Evolutionary conservation across 2,113 vertebrate species (phyloP).

Genomic region (Calypte anna): DNA sequence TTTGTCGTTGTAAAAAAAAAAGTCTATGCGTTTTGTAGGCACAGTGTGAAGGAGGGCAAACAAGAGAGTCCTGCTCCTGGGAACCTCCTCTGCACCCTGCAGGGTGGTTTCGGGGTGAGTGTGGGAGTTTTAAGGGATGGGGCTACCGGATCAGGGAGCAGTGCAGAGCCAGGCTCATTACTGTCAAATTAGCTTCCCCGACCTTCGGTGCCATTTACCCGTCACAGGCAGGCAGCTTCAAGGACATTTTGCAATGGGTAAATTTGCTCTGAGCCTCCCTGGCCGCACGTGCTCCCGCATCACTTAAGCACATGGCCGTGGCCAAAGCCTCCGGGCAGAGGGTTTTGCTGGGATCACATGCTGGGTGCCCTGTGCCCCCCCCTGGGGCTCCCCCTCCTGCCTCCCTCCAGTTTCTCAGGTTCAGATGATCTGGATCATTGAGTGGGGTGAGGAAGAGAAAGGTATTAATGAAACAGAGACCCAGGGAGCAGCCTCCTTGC

Average conservation of each 20-base stretch:
- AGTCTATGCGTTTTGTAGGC: background rate
- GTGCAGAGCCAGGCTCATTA: constrained; percentile 59
- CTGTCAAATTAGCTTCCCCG: constrained; percentile 66
- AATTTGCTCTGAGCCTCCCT: constrained; percentile 1
- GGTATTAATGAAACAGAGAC: background rate
- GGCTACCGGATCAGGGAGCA: background rate
- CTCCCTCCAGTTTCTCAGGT: background rate
- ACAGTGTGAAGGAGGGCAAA: background rate
- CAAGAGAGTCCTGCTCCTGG: constrained; percentile 20
- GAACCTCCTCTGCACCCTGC: background rate
- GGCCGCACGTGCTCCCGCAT: constrained; percentile 37
- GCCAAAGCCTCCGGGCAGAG: background rate
- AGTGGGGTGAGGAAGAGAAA: background rate
- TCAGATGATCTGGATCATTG: accelerated
- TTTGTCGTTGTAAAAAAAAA: constrained; percentile 30
- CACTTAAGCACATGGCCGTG: constrained; percentile 1
- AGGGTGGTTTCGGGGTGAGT: constrained; percentile 39
- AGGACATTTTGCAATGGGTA: constrained; percentile 47
- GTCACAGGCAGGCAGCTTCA: constrained; percentile 55
- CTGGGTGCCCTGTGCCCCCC: background rate
- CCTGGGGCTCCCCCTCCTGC: accelerated
- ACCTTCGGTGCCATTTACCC: constrained; percentile 73
- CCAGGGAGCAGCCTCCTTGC: accelerated
- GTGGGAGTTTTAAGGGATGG: background rate
- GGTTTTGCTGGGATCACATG: background rate